Evolutionary conservation across 53 echinoderm and acorn worm genomes (phyloP).

Genomic region (Stichopus horrens): DNA sequence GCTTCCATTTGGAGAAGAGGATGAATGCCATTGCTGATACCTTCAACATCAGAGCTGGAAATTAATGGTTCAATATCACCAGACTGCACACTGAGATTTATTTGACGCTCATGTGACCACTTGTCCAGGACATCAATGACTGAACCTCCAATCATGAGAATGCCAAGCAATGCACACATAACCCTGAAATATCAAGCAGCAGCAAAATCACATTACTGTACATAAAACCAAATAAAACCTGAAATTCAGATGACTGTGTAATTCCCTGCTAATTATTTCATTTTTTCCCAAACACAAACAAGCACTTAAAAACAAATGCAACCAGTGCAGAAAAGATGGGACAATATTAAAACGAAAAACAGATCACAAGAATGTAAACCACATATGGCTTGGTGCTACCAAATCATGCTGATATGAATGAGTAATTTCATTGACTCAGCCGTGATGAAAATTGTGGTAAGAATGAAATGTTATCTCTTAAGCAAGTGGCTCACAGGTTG

Average conservation of each 20-base stretch:
- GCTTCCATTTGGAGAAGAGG: neutral
- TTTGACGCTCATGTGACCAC: neutral
- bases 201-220: neutral
- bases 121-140: neutral
- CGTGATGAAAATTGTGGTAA: too few relatives aligned
- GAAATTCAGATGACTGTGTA: too few relatives aligned
- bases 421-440: too few relatives aligned
- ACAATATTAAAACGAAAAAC: too few relatives aligned
- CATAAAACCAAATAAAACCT: too few relatives aligned
- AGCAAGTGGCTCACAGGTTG: too few relatives aligned
- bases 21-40: neutral
- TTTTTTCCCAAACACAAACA: neutral
- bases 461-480: too few relatives aligned
- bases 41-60: neutral
- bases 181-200: neutral
- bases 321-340: too few relatives aligned
- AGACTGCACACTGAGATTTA: slow-evolving; percentile 10
- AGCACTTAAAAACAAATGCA: neutral
- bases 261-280: too few relatives aligned
- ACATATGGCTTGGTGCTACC: too few relatives aligned
- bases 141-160: slow-evolving; percentile 10
- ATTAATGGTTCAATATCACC: slow-evolving; percentile 30
- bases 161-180: slow-evolving; percentile 12
- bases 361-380: too few relatives aligned
- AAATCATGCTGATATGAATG: too few relatives aligned